A percentile compares a stretch with the other conserved stretches of the same genome.
phyloP scores from a whole-genome alignment of 2,113 vertebrate species.

The Rhynchomys soricoides region DNA sequence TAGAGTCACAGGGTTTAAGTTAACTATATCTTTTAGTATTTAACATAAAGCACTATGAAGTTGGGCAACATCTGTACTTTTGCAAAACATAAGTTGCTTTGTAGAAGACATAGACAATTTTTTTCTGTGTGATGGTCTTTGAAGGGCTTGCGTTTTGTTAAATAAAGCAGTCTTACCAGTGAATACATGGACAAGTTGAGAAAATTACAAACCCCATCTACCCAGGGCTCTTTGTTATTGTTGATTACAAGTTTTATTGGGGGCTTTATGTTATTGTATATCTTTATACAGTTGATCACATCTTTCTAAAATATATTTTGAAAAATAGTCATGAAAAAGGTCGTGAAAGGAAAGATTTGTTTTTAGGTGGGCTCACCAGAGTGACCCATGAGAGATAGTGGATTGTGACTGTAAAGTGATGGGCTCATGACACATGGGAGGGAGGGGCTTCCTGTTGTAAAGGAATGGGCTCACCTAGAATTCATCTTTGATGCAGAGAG shows the following conservation, averaged over 20 bases:
- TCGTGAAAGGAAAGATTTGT: not conserved
- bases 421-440: not conserved
- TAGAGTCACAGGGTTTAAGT: not conserved
- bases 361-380: not conserved
- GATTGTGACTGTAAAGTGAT: not conserved
- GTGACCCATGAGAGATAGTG: not conserved
- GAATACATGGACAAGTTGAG: not conserved
- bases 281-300: not conserved
- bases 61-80: not conserved
- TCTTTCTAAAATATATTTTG: not conserved
- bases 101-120: not conserved
- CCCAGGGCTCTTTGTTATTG: not conserved
- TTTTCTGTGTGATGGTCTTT: not conserved
- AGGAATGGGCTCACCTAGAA: not conserved
- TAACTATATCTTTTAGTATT: not conserved
- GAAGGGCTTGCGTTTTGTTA: not conserved
- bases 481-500: not conserved
- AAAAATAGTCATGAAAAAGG: not conserved
- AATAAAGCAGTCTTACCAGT: not conserved
- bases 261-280: not conserved
- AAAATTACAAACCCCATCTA: not conserved
- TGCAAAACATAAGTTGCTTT: not conserved
- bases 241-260: conserved; percentile 1
- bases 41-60: not conserved
- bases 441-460: not conserved